A percentile compares a stretch with the other conserved stretches of the same genome.
Evolutionary conservation across 2,797 vertebrate species (phyloP).

Genomic region (Peromyscus aztecus): DNA sequence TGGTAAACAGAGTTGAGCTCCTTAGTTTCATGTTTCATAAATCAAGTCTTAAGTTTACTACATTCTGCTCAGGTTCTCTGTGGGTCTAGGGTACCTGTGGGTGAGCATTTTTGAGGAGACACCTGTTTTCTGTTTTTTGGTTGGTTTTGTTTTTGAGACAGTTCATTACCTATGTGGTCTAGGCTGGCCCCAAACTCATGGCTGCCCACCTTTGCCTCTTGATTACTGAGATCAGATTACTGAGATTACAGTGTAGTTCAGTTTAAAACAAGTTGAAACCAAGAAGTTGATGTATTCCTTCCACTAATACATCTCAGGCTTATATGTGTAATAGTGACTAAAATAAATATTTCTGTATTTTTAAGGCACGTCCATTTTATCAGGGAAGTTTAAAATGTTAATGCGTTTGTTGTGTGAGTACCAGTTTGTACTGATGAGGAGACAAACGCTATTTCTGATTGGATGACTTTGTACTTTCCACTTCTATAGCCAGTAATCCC

Average conservation of each 20-base stretch:
- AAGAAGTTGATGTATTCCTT: background rate
- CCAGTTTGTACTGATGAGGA: background rate
- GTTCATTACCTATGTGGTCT: background rate
- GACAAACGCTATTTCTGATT: background rate
- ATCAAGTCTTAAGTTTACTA: background rate
- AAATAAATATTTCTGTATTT: background rate
- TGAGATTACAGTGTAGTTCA: background rate
- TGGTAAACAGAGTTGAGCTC: background rate
- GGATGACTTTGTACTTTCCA: background rate
- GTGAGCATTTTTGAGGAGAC: background rate
- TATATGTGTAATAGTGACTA: background rate
- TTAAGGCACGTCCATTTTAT: background rate
- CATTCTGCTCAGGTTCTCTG: background rate
- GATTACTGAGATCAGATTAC: too few species aligned
- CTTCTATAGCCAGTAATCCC: background rate
- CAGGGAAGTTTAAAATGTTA: slow-evolving; percentile 4
- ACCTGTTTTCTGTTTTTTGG: background rate
- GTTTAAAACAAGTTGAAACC: slow-evolving; percentile 29
- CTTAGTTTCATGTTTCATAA: slow-evolving; percentile 12
- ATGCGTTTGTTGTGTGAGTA: background rate
- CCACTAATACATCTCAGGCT: background rate
- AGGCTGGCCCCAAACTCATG: background rate
- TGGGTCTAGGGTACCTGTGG: background rate
- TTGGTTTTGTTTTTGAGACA: background rate
- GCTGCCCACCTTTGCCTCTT: background rate